Base-by-base conservation (phyloP, 2,113 vertebrate species). In the Uropsilus gracilis region DNA sequence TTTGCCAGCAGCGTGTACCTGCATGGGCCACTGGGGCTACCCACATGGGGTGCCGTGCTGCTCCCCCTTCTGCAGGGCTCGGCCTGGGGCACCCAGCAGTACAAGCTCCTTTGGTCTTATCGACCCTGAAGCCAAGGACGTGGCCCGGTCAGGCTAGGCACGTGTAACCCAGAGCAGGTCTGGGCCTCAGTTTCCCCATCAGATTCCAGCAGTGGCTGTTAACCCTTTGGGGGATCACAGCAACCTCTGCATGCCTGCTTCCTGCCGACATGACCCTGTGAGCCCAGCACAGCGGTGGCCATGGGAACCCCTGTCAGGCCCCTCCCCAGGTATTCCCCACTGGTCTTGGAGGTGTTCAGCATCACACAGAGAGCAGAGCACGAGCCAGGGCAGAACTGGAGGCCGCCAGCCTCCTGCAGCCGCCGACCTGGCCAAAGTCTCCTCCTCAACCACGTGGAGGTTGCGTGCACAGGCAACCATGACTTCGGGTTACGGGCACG, bases 391-490 rank as follows among this genome's bases (percentile, higher is more conserved):
- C 63, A 4, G 50, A 11, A 0, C 2, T 2, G 3, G 63, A 0
- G 0, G 30, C 18, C 8, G 53, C 78, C 28, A 4, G 53, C 17
- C 20, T 72, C 4, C 48, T 28, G 28, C 0, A 0, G 32, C 44
- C 34, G 10, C 24, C 2, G 24, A 20, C 26, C 34, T 5, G 6
- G 75, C 46, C 72, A 28, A 55, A 20, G 2, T 2, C 34, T 14
- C 46, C 24, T 26, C 44, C 68, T 72, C 26, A 8, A 9, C 26
- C 34, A 30, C 8, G 48, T 48, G 18, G 0, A 24, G 30, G 39
- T 2, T 2, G 12, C n/a, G 3, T 20, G 32, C 61, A 5, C 10
- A 0, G 1, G 37, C 1, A 1, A 20, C 50, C 13, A 0, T 0
- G 30, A 55, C 53, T 22, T 55, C 53, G 53, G 53, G 53, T 17